A percentile compares a stretch with the other conserved stretches of the same genome.
Evolutionary conservation across 2,888 invertebrate species (phyloP).

Genomic region (Hybos culiciformis): DNA sequence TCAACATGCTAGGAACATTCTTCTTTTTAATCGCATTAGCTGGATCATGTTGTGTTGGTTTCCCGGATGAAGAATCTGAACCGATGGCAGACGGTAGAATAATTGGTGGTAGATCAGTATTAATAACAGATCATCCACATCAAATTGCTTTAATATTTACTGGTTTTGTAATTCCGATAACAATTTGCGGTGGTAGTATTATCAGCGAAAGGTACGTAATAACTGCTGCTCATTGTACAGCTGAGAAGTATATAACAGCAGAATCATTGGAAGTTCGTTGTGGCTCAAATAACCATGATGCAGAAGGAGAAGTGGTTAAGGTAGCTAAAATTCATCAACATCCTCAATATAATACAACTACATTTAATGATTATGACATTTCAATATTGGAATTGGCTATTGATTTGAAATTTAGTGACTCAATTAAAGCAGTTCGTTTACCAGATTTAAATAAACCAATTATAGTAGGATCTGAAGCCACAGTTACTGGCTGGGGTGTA

Average conservation of each 20-base stretch:
- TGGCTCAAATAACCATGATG: constrained; percentile 37
- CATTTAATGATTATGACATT: constrained; percentile 41
- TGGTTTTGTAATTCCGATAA: no score
- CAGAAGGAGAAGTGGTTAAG: constrained; percentile 37
- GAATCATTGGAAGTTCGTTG: constrained; percentile 35
- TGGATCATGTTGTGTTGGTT: no score
- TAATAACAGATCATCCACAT: constrained; percentile 34
- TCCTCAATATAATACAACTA: constrained; percentile 33
- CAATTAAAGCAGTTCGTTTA: constrained; percentile 10
- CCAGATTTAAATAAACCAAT: constrained; percentile 5
- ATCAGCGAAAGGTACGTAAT: constrained; percentile 12
- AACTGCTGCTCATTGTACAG: constrained; percentile 29
- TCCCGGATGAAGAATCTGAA: no score
- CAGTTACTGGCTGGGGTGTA: constrained; percentile 19
- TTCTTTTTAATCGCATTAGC: no score
- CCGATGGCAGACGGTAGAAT: constrained; percentile 33
- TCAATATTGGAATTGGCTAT: constrained; percentile 32
- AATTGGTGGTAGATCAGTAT: constrained; percentile 33
- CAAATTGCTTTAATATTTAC: no score
- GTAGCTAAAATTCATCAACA: constrained; percentile 39
- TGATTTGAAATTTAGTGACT: constrained; percentile 14
- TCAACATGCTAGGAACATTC: no score
- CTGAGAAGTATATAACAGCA: constrained; percentile 10
- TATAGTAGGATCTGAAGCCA: constrained; percentile 10
- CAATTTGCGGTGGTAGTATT: constrained; percentile 27